Base-by-base conservation (phyloP, 2,888 invertebrate genomes). In the Cheilosia urbana region DNA sequence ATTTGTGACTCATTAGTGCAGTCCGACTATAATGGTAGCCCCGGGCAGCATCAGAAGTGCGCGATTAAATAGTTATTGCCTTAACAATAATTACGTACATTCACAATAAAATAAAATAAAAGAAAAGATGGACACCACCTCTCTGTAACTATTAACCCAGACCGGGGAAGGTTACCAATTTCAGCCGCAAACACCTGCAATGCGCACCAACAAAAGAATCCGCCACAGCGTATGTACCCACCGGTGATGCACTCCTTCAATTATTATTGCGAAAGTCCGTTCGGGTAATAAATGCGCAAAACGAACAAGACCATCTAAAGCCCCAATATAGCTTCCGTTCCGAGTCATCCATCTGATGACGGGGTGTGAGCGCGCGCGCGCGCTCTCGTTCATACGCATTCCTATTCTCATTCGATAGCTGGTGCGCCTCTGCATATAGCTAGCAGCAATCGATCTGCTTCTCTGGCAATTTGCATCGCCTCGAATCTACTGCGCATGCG, bases 341-440 rank as follows among this genome's bases (percentile, higher is more conserved):
- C 91, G 90, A 89, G 89, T 90, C 90, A 91, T 91, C 90, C 90
- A 89, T 91, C 90, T 90, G 84, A 80, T 90, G 84, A 80, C 90
- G 80, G 71, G 76, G 81, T 76, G 75, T 75, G 73, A 68, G 51
- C 21, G 45, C 65, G 75, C 75, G 73, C 73, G 51, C 21, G 51
- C 65, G 21, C 53, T 42, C 24, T 24, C 62, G 47, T 19, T 37
- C 6, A 37, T 40, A 30, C 27, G 40, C 24, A 63, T 77, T 62
- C 76, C 69, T 63, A 71, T 65, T 65, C 58, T 19, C 21, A 11
- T 15, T 51, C n/a, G 21, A 37, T 30, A 17, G 30, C 37, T 30
- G 13, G 13, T 49, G 63, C 9, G 30, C 15, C 45, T 24, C n/a
- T 60, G 45, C 27, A 40, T 51, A 40, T 40, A 55, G 47, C 66